phyloP scores from a whole-genome alignment of 2,113 vertebrate genomes.

The Garra rufa region DNA sequence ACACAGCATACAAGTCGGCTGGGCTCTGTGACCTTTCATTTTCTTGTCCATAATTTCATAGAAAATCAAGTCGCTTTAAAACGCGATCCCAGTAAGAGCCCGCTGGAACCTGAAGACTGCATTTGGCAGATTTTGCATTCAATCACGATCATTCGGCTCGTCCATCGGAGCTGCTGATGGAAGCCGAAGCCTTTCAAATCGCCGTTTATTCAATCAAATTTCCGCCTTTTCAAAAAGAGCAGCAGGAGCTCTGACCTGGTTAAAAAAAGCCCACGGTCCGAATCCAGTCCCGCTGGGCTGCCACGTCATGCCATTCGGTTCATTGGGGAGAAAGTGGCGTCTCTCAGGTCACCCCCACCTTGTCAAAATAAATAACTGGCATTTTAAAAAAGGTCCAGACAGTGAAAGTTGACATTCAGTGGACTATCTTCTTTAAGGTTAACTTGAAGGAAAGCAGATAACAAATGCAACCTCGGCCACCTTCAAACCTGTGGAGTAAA shows the following conservation, averaged over 20 bases:
- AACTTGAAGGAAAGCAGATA: slow-evolving; percentile 67
- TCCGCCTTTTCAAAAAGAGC: slow-evolving; percentile 42
- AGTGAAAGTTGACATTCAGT: slow-evolving; percentile 75
- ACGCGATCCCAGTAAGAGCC: neutral
- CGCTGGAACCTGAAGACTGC: neutral
- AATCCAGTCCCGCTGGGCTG: slow-evolving; percentile 67
- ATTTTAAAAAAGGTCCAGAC: slow-evolving; percentile 77
- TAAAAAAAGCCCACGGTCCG: slow-evolving; percentile 48
- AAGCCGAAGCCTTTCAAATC: slow-evolving; percentile 22
- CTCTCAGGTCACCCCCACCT: slow-evolving; percentile 54
- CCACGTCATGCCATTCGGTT: slow-evolving; percentile 66
- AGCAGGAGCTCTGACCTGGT: slow-evolving; percentile 22
- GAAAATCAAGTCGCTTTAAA: slow-evolving; percentile 3
- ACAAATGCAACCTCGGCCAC: slow-evolving; percentile 64
- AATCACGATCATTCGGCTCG: neutral
- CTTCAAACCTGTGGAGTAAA: slow-evolving; percentile 56
- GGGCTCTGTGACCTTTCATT: neutral
- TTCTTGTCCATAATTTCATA: neutral
- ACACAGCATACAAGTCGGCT: too few species aligned
- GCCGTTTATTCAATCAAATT: slow-evolving; percentile 38
- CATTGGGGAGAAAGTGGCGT: slow-evolving; percentile 57
- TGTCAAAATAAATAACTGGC: slow-evolving; percentile 73
- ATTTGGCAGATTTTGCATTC: neutral
- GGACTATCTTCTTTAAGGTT: slow-evolving; percentile 74
- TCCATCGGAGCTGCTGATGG: neutral